These are phyloP conservation scores for Pangasius macronema DNA, from an alignment of 2,797 vertebrate species.

Conservation along the genomic window DNA sequence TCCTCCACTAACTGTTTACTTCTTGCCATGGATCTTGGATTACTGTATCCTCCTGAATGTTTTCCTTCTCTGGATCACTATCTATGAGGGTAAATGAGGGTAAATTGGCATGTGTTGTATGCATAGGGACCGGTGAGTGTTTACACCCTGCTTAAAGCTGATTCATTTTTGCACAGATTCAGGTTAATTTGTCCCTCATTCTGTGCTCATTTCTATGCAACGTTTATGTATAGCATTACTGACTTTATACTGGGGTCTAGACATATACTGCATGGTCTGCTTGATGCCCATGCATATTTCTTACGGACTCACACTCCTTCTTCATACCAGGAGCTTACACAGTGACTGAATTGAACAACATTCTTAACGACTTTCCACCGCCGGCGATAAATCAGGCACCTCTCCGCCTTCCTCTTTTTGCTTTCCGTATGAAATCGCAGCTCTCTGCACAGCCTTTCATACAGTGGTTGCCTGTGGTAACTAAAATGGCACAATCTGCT, in stretches of 20 bases:
- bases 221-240: not conserved
- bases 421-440: not conserved
- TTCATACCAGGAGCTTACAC: too few species aligned
- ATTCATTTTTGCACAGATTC: not conserved
- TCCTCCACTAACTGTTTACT: not conserved
- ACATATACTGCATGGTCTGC: not conserved
- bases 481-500: not conserved
- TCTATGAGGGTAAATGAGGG: not conserved
- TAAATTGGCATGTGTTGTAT: not conserved
- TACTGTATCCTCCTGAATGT: not conserved
- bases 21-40: not conserved
- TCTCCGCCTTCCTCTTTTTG: not conserved
- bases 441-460: not conserved
- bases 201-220: not conserved
- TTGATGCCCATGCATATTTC: not conserved
- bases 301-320: not conserved
- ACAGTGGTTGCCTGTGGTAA: not conserved
- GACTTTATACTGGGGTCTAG: not conserved
- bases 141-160: not conserved
- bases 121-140: not conserved
- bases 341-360: too few species aligned
- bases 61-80: not conserved
- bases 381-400: too few species aligned
- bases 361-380: too few species aligned
- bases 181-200: not conserved